Percentiles rank a stretch among this genome's conserved stretches.
phyloP scores from a whole-genome alignment of 2,888 invertebrate genomes.

The Drosophila antonietae region DNA sequence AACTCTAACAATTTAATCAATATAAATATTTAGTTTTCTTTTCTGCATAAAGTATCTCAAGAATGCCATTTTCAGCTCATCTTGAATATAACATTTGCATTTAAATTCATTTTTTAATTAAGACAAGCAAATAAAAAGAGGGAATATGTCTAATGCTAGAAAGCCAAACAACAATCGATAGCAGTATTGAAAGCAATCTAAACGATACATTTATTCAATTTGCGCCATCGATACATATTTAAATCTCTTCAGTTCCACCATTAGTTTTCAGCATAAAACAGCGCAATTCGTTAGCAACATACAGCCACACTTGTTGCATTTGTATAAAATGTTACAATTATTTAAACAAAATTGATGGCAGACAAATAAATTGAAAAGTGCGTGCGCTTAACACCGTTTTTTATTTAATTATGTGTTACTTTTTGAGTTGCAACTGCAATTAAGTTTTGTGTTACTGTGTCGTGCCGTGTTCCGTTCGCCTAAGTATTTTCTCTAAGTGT shows the following conservation, averaged over 20 bases:
- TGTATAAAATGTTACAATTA: constrained; percentile 59
- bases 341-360: constrained; percentile 57
- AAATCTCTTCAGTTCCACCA: constrained; percentile 5
- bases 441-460: constrained; percentile 36
- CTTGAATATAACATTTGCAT: too few species aligned
- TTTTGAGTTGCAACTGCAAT: constrained; percentile 43
- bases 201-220: neutral
- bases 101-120: too few species aligned
- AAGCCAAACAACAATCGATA: neutral
- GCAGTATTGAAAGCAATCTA: neutral
- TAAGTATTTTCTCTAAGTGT: constrained; percentile 8
- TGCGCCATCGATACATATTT: constrained; percentile 21
- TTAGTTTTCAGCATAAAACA: constrained; percentile 30
- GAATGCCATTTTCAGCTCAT: too few species aligned
- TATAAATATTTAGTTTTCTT: too few species aligned
- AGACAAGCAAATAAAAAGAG: too few species aligned
- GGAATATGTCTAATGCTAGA: neutral
- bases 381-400: constrained; percentile 35
- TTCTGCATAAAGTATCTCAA: too few species aligned
- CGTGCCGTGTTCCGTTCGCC: constrained; percentile 53
- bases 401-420: constrained; percentile 55
- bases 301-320: constrained; percentile 61
- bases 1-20: too few species aligned
- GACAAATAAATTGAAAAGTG: constrained; percentile 39
- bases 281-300: constrained; percentile 41